phyloP scores from a whole-genome alignment of 2,113 vertebrate species.

The Alligator mississippiensis region DNA sequence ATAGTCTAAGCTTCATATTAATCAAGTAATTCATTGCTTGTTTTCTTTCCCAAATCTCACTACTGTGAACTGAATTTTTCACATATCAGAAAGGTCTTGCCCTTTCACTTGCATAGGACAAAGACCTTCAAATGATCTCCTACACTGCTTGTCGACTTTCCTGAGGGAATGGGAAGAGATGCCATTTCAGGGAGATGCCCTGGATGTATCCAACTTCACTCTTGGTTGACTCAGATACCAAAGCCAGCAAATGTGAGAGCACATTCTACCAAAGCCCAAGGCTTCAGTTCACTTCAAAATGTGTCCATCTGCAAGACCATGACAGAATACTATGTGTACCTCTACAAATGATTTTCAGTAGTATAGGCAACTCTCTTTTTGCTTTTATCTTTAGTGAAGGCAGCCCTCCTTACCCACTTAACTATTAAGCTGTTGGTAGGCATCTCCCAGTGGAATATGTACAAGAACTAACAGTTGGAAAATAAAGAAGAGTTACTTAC shows the following conservation, averaged over 20 bases:
- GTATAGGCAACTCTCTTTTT: too few relatives aligned
- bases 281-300: neutral
- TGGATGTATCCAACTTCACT: neutral
- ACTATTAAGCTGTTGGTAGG: too few relatives aligned
- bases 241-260: neutral
- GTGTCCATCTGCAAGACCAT: neutral
- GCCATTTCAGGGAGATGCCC: neutral
- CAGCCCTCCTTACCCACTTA: neutral
- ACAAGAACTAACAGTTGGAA: too few relatives aligned
- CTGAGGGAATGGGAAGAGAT: neutral
- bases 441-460: too few relatives aligned
- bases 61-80: neutral
- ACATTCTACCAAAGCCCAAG: too few relatives aligned
- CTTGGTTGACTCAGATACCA: fast-evolving
- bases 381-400: neutral
- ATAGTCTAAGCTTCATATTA: too few relatives aligned
- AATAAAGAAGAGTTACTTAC: too few relatives aligned
- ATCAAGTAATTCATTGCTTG: too few relatives aligned
- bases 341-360: too few relatives aligned
- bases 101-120: neutral
- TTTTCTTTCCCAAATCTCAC: too few relatives aligned
- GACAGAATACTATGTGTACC: too few relatives aligned
- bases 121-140: neutral
- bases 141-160: neutral
- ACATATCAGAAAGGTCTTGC: neutral